Percentiles rank a stretch among this genome's conserved stretches.
Conservation (phyloP, 2,888 invertebrate genomes). For the Plebejus argus region DNA sequence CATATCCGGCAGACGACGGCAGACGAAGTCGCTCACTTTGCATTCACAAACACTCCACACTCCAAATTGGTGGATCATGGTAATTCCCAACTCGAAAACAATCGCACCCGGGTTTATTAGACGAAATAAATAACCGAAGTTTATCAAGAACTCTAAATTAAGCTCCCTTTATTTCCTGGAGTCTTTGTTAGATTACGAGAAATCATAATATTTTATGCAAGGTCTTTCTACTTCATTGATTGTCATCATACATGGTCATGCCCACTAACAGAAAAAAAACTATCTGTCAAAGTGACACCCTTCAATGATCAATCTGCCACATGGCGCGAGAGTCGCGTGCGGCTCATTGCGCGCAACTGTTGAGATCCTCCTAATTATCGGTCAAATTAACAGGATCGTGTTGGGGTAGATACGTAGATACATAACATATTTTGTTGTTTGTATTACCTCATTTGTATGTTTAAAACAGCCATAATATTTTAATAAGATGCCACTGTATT, state of each 20-base stretch:
- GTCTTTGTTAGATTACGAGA: too few relatives aligned
- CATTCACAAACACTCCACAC: slow-evolving; percentile 36
- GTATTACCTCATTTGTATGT: background rate
- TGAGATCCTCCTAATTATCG: slow-evolving; percentile 38
- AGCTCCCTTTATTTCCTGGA: too few relatives aligned
- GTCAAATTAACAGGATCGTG: slow-evolving; percentile 30
- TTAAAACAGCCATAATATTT: background rate
- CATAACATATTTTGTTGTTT: slow-evolving; percentile 17
- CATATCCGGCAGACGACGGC: slow-evolving; percentile 50
- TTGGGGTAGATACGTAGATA: slow-evolving; percentile 4
- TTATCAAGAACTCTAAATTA: too few relatives aligned
- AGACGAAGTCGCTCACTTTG: slow-evolving; percentile 35
- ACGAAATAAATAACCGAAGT: background rate
- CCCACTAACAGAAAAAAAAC: slow-evolving; percentile 8
- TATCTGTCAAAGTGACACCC: slow-evolving; percentile 18
- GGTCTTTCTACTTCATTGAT: background rate
- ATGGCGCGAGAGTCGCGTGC: slow-evolving; percentile 44
- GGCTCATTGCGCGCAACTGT: slow-evolving; percentile 44
- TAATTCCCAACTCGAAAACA: slow-evolving; percentile 28
- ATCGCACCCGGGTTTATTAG: background rate
- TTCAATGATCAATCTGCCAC: slow-evolving; percentile 39
- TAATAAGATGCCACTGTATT: too few relatives aligned
- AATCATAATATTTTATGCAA: too few relatives aligned
- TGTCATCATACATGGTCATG: background rate
- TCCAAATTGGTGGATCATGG: slow-evolving; percentile 30